Base-by-base conservation (phyloP, 1,140 invertebrate genomes). In the Trichoplusia ni region DNA sequence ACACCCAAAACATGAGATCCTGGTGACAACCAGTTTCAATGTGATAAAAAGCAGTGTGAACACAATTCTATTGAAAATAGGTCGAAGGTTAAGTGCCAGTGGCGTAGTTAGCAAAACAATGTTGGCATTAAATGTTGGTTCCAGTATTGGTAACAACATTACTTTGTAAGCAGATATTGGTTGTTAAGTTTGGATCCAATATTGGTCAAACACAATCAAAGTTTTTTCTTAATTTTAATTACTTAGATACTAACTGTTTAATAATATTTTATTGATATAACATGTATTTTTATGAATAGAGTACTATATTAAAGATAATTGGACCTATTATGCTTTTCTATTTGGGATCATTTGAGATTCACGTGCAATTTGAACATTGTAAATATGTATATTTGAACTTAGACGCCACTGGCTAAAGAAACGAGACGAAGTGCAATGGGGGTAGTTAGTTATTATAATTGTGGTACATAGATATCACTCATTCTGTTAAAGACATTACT, bases 1-100 rank as follows among this genome's bases (percentile, higher is more conserved):
- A 58, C 54, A 44, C 53, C 19, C 53, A 56, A 56, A 18, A 13
- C 31, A 58, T 44, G 54, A 58, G 54, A 58, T 58, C 54, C 54
- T 58, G 54, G 37, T 13, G 6, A 5, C 14, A 11, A 29, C 37
- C 37, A 42, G 38, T 18, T 58, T 58, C 54, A 19, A 42, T 29
- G 54, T 44, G 37, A 29, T 27, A 23, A 31, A 31, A 58, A 44
- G 54, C 37, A 31, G 25, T 44, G 25, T 14, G 5, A 58, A 14
- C 7, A 18, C 13, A 51, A 18, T 14, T 8, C 9, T 33, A 35
- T 35, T 11, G 23, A 38, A 54, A 54, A 14, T 19, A 56, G 33
- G 25, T 9, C 18, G 51, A 27, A 56, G n/a, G 16, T 18, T 49
- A 7, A 16, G 13, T 8, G 31, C 25, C 54, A 58, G 25, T 44